Percentiles rank a stretch among this genome's conserved stretches.
These are phyloP conservation scores for Clavelina lepadiformis DNA, from an alignment of 23 tunicate genomes.

Conservation along the genomic window DNA sequence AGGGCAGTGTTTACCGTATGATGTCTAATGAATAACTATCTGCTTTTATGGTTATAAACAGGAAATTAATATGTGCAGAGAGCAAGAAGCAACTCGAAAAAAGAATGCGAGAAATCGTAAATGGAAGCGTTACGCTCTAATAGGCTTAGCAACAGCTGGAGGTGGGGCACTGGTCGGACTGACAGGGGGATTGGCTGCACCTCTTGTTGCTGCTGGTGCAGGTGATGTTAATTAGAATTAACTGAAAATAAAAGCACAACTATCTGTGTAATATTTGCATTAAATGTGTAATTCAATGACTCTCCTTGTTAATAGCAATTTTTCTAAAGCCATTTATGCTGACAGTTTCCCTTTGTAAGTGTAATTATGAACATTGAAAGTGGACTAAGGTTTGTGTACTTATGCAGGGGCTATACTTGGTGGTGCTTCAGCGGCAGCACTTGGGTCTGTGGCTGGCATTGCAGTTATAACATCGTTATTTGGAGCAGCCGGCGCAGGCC, in stretches of 20 bases:
- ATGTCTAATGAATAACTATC: background rate
- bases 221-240: slow-evolving; percentile 30
- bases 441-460: slow-evolving; percentile 94
- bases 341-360: too few relatives aligned
- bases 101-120: slow-evolving; percentile 58
- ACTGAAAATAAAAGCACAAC: background rate
- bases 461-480: slow-evolving; percentile 96
- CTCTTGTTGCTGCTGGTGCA: slow-evolving; percentile 97
- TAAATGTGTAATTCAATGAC: too few relatives aligned
- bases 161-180: slow-evolving; percentile 90
- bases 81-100: slow-evolving; percentile 43
- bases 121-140: slow-evolving; percentile 68
- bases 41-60: background rate
- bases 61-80: slow-evolving; percentile 28
- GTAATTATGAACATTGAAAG: too few relatives aligned
- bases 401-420: slow-evolving; percentile 86
- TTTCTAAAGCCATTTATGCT: too few relatives aligned
- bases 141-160: slow-evolving; percentile 83
- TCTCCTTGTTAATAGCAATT: too few relatives aligned
- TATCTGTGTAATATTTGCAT: too few relatives aligned
- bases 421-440: slow-evolving; percentile 86
- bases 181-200: slow-evolving; percentile 98
- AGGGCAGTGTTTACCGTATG: background rate
- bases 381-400: background rate
- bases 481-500: slow-evolving; percentile 99